A percentile compares a stretch with the other conserved stretches of the same genome.
Evolutionary conservation across 2,113 vertebrate species (phyloP).

Genomic region (Lathamus discolor): DNA sequence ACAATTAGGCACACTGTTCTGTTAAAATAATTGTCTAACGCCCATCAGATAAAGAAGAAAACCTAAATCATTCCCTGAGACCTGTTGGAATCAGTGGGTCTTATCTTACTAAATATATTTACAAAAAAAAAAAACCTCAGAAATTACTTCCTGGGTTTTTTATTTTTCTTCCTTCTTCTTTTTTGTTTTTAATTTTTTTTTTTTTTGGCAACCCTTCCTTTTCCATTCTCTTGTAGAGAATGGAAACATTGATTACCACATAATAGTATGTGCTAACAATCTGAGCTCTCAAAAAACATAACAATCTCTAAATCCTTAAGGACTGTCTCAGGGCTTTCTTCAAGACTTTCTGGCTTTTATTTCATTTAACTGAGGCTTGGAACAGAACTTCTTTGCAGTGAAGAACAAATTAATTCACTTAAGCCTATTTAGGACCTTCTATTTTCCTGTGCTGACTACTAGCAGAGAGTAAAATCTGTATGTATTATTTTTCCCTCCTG

Average conservation of each 20-base stretch:
- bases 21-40: background rate
- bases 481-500: background rate
- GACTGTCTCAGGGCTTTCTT: background rate
- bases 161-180: background rate
- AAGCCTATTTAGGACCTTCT: background rate
- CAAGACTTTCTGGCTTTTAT: background rate
- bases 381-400: background rate
- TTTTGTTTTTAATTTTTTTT: no score
- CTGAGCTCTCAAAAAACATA: background rate
- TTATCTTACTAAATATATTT: background rate
- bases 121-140: background rate
- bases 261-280: background rate
- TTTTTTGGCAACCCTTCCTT: background rate
- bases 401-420: background rate
- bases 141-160: background rate
- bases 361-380: background rate
- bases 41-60: background rate
- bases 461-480: background rate
- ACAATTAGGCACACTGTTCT: background rate
- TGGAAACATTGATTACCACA: background rate
- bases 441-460: background rate
- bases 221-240: background rate
- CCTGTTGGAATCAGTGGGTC: background rate
- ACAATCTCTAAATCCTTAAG: background rate
- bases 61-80: background rate